phyloP scores from a whole-genome alignment of 1,140 invertebrate species.

The Notospermus geniculatus region DNA sequence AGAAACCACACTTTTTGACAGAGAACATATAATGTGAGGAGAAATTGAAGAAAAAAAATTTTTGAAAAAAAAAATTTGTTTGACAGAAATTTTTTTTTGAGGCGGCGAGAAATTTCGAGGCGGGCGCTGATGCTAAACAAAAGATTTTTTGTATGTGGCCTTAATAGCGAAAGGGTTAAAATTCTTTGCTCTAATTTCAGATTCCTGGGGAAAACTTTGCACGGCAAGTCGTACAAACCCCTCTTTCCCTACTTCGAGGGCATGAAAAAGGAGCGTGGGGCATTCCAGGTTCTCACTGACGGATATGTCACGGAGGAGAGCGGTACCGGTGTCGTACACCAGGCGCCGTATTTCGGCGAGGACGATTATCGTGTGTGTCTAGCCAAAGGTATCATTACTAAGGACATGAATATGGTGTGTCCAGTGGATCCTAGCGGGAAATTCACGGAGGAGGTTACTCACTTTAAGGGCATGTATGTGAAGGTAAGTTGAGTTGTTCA shows the following conservation, averaged over 20 bases:
- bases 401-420: conserved; percentile 72
- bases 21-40: no score
- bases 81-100: no score
- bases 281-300: conserved; percentile 84
- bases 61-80: no score
- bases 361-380: conserved; percentile 55
- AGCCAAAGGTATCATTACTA: conserved; percentile 50
- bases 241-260: conserved; percentile 85
- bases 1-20: no score
- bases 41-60: no score
- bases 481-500: conserved; percentile 67
- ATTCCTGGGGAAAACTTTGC: conserved; percentile 78
- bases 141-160: no score
- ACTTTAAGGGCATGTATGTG: conserved; percentile 89
- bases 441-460: conserved; percentile 80
- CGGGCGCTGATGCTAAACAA: no score
- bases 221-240: conserved; percentile 84
- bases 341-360: conserved; percentile 98
- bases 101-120: no score
- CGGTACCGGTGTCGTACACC: conserved; percentile 98
- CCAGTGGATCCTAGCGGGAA: conserved; percentile 89
- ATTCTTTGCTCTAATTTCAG: no score
- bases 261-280: conserved; percentile 63
- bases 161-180: no score
- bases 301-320: conserved; percentile 93